phyloP scores from a whole-genome alignment of 2,888 invertebrate genomes.

The Cephus pygmeus region DNA sequence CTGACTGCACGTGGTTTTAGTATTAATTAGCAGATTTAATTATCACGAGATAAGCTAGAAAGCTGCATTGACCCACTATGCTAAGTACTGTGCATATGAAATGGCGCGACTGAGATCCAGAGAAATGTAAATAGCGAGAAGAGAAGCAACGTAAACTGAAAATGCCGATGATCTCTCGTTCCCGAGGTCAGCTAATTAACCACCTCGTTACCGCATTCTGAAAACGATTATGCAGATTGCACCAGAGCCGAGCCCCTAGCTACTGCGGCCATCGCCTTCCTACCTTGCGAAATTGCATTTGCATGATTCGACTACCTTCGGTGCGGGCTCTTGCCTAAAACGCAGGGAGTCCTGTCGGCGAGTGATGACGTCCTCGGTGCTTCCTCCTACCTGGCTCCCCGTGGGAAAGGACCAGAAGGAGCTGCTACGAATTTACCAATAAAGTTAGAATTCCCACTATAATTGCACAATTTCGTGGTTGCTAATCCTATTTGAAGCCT shows the following conservation, averaged over 20 bases:
- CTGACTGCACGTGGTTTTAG: not conserved
- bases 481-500: not conserved
- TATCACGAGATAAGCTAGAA: not conserved
- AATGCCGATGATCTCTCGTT: not conserved
- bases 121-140: not conserved
- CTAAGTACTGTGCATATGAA: not conserved
- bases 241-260: slow-evolving; percentile 6
- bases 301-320: slow-evolving; percentile 30
- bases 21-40: not conserved
- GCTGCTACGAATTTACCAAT: not conserved
- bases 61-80: not conserved
- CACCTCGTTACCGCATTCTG: slow-evolving; percentile 29
- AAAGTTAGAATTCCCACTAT: not conserved
- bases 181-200: slow-evolving; percentile 12
- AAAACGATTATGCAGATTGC: slow-evolving; percentile 32
- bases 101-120: not conserved
- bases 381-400: not conserved
- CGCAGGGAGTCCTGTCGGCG: not conserved
- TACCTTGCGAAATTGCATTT: slow-evolving; percentile 19
- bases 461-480: not conserved
- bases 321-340: not conserved
- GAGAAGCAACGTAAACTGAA: not conserved
- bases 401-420: not conserved
- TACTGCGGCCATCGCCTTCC: not conserved
- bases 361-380: not conserved